Evolutionary conservation across 1,140 invertebrate species (phyloP).

Genomic region (Apis dorsata): DNA sequence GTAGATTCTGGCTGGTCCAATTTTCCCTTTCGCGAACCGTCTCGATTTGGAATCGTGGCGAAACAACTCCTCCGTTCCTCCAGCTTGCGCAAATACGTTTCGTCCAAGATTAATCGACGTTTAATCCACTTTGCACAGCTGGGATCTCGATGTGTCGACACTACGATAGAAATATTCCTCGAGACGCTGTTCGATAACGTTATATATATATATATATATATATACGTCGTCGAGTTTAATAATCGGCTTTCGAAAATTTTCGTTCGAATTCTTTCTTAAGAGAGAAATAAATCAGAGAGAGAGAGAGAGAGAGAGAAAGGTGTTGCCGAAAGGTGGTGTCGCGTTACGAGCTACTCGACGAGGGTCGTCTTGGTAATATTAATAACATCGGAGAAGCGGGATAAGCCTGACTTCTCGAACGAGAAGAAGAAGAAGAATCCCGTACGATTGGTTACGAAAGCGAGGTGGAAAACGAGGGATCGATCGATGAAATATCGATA

Average conservation of each 20-base stretch:
- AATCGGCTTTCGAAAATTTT: too few relatives aligned
- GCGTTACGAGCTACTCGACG: too few relatives aligned
- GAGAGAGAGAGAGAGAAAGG: too few relatives aligned
- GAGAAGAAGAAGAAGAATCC: slow-evolving; percentile 23
- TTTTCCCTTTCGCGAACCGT: slow-evolving; percentile 59
- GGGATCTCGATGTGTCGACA: not conserved
- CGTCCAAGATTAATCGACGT: not conserved
- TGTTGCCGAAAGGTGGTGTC: too few relatives aligned
- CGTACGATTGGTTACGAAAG: not conserved
- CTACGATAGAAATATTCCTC: not conserved
- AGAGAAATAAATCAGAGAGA: too few relatives aligned
- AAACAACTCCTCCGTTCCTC: not conserved
- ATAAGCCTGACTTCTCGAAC: not conserved
- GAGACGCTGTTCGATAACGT: slow-evolving; percentile 3
- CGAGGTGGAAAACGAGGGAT: not conserved
- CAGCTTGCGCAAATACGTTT: not conserved
- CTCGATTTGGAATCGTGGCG: slow-evolving; percentile 6
- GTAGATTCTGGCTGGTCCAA: slow-evolving; percentile 63
- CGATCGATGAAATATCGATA: not conserved
- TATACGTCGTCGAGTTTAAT: too few relatives aligned
- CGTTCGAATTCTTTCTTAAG: too few relatives aligned
- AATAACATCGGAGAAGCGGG: too few relatives aligned
- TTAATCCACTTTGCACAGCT: slow-evolving; percentile 34
- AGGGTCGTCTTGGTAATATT: too few relatives aligned
- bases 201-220: too few relatives aligned